These are phyloP conservation scores for Neogale vison DNA, from an alignment of 2,113 vertebrate genomes.

Conservation along the genomic window DNA sequence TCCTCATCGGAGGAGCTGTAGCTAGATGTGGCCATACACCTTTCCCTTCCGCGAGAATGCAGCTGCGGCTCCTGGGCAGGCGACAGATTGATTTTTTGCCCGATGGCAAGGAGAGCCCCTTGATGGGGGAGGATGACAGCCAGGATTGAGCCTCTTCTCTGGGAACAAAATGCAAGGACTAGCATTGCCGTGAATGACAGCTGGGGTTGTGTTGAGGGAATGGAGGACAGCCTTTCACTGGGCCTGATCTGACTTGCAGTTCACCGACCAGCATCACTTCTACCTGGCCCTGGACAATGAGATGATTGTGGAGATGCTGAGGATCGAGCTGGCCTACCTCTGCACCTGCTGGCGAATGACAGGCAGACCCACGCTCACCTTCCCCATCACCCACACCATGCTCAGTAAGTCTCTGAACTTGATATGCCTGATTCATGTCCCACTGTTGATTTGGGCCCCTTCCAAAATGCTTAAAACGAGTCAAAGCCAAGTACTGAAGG, in stretches of 20 bases:
- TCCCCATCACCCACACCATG: constrained; percentile 97
- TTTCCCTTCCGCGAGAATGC: background rate
- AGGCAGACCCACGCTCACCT: constrained; percentile 94
- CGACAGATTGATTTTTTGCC: background rate
- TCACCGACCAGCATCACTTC: constrained; percentile 98
- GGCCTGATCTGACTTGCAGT: constrained; percentile 84
- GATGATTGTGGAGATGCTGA: constrained; percentile 99
- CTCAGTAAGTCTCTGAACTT: constrained; percentile 85
- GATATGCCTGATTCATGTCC: background rate
- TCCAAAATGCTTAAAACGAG: background rate
- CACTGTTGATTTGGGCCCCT: background rate
- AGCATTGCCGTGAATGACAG: background rate
- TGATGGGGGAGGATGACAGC: background rate
- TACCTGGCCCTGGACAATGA: constrained; percentile 98
- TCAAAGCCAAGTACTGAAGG: background rate
- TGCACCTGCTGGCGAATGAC: constrained; percentile 98
- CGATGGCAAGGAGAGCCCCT: background rate
- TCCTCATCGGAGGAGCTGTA: background rate
- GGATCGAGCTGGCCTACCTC: constrained; percentile 95
- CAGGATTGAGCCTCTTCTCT: background rate
- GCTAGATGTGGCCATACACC: background rate
- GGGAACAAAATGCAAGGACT: background rate
- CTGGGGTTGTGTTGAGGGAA: background rate
- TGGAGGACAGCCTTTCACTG: background rate
- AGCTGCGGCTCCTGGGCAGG: background rate